Conservation (phyloP, 2,113 vertebrate genomes). For the Seriola aureovittata region DNA sequence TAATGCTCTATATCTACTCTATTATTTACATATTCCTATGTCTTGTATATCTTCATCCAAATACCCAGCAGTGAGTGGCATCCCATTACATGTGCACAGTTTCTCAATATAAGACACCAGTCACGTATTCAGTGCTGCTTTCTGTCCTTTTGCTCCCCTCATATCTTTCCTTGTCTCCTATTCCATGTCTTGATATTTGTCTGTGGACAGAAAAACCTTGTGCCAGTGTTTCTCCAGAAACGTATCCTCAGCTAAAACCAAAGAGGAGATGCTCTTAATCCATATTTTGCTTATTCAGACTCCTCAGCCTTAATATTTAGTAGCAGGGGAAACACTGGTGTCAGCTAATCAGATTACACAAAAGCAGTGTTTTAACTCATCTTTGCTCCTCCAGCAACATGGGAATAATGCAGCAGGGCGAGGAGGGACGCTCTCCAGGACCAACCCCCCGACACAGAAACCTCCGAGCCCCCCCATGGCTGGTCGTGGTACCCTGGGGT, state of each 20-base stretch:
- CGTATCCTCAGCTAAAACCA: not conserved
- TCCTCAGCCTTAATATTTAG: slow-evolving; percentile 1
- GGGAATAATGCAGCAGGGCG: slow-evolving; percentile 94
- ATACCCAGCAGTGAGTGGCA: not conserved
- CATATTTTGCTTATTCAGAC: not conserved
- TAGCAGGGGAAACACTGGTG: not conserved
- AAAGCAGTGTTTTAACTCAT: slow-evolving; percentile 19
- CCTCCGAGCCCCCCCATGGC: slow-evolving; percentile 98
- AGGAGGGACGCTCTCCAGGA: slow-evolving; percentile 93
- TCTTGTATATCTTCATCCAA: not conserved
- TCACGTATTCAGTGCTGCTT: not conserved
- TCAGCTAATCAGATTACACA: not conserved
- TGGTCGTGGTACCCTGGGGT: slow-evolving; percentile 96
- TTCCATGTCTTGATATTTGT: not conserved
- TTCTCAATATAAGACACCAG: not conserved
- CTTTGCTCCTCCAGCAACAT: slow-evolving; percentile 86
- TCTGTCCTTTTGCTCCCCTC: not conserved
- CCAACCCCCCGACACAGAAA: slow-evolving; percentile 98
- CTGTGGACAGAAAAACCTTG: not conserved
- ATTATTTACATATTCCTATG: not conserved
- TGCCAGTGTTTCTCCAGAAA: not conserved
- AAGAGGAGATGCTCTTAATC: not conserved
- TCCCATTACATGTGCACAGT: not conserved
- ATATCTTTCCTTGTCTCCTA: not conserved
- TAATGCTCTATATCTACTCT: no score